Percentiles rank a stretch among this genome's conserved stretches.
Conservation (phyloP, 2,888 invertebrate species). For the Cryptocephalus primarius region DNA sequence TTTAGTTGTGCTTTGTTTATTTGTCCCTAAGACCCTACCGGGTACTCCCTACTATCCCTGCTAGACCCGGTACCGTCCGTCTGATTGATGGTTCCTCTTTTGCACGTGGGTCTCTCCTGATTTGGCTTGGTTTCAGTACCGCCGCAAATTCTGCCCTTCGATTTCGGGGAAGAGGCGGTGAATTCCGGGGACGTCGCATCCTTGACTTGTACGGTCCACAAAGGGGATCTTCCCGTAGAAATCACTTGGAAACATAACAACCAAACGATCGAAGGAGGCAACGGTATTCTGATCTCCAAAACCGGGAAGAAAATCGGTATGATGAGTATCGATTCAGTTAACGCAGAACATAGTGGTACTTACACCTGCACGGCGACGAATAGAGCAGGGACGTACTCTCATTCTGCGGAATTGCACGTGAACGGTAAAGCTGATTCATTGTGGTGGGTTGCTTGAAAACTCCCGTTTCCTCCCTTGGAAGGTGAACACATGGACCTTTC, state of each 20-base stretch:
- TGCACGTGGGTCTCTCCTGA: too few species aligned
- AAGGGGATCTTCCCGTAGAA: slow-evolving; percentile 64
- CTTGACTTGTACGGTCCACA: slow-evolving; percentile 49
- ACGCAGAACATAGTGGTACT: slow-evolving; percentile 60
- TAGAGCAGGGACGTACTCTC: slow-evolving; percentile 42
- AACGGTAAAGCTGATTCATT: too few species aligned
- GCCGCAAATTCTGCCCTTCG: slow-evolving; percentile 67
- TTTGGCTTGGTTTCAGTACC: too few species aligned
- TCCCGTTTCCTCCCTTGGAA: too few species aligned
- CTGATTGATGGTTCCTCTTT: too few species aligned
- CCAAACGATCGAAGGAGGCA: slow-evolving; percentile 34
- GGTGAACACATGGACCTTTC: too few species aligned
- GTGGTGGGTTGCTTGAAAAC: too few species aligned
- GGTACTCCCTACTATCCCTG: too few species aligned
- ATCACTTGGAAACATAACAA: slow-evolving; percentile 67
- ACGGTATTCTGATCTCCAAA: slow-evolving; percentile 38
- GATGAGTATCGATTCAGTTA: slow-evolving; percentile 54
- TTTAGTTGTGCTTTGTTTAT: too few species aligned
- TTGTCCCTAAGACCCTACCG: too few species aligned
- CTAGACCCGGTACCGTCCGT: too few species aligned
- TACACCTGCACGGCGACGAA: slow-evolving; percentile 64
- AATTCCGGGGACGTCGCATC: slow-evolving; percentile 17
- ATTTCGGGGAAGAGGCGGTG: slow-evolving; percentile 60
- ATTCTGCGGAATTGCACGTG: slow-evolving; percentile 42
- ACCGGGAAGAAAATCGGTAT: slow-evolving; percentile 29